Percentiles rank a stretch among this genome's conserved stretches.
Evolutionary conservation across 1,140 invertebrate genomes (phyloP).

Genomic region (Phenacoccus solenopsis): DNA sequence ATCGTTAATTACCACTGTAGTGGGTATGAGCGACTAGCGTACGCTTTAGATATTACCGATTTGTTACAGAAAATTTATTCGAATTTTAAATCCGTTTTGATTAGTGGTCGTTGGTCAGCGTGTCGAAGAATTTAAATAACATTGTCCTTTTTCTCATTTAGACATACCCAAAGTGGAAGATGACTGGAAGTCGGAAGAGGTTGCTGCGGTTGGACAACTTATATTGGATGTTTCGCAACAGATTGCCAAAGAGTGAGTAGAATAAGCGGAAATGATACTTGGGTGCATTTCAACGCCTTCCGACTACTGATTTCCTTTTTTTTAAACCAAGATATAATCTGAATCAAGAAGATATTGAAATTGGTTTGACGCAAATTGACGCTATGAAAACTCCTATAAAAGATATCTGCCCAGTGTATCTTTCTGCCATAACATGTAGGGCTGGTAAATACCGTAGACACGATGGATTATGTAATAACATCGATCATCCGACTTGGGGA

Average conservation of each 20-base stretch:
- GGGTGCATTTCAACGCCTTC: no score
- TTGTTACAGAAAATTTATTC: neutral
- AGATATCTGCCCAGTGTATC: slow-evolving; percentile 74
- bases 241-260: slow-evolving; percentile 68
- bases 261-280: no score
- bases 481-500: slow-evolving; percentile 82
- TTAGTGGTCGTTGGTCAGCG: no score
- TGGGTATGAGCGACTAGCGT: no score
- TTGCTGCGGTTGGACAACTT: slow-evolving; percentile 70
- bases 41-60: no score
- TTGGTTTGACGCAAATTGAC: slow-evolving; percentile 74
- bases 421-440: slow-evolving; percentile 73
- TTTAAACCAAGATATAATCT: slow-evolving; percentile 56
- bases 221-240: slow-evolving; percentile 72
- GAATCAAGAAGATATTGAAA: slow-evolving; percentile 72
- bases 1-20: no score
- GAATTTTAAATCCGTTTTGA: no score
- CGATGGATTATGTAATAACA: slow-evolving; percentile 87
- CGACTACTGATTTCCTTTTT: no score
- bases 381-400: slow-evolving; percentile 76
- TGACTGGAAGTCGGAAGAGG: slow-evolving; percentile 63
- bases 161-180: slow-evolving; percentile 59
- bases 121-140: no score
- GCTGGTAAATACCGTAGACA: slow-evolving; percentile 79
- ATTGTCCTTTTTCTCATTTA: slow-evolving; percentile 35